Conservation (phyloP, 1,140 invertebrate genomes). For the Ostrea denselamellosa region DNA sequence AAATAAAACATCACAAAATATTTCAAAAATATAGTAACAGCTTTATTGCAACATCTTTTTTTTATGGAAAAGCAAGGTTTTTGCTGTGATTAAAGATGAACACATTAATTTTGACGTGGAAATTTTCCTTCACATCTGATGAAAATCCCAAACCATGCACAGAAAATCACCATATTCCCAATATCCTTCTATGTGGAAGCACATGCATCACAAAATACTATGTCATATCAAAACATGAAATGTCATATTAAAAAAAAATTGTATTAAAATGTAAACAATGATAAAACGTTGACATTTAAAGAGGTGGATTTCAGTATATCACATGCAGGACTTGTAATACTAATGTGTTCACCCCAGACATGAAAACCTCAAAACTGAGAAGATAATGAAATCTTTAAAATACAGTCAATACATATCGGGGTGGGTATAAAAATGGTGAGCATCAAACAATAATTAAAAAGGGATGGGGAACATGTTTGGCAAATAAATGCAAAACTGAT, state of each 20-base stretch:
- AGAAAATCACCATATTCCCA: background rate
- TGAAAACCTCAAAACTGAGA: no score
- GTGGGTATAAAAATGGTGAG: no score
- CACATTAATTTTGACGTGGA: background rate
- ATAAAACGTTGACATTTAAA: background rate
- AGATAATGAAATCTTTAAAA: no score
- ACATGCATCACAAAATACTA: constrained; percentile 3
- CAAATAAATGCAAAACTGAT: background rate
- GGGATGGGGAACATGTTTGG: background rate
- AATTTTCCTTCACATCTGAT: background rate
- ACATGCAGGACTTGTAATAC: background rate
- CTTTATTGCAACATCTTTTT: constrained; percentile 18
- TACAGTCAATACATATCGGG: no score
- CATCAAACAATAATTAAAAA: background rate
- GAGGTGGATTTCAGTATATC: constrained; percentile 9
- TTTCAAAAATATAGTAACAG: constrained; percentile 9
- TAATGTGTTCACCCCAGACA: background rate
- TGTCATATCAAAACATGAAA: background rate
- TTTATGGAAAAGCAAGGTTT: background rate
- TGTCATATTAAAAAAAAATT: background rate
- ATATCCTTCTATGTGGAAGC: background rate
- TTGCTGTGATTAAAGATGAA: constrained; percentile 21
- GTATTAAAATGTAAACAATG: background rate
- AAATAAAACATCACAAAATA: background rate
- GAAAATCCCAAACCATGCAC: background rate